Percentiles rank a stretch among this genome's conserved stretches.
Evolutionary conservation across 2,888 invertebrate genomes (phyloP).

Genomic region (Sclerodermus sp.): DNA sequence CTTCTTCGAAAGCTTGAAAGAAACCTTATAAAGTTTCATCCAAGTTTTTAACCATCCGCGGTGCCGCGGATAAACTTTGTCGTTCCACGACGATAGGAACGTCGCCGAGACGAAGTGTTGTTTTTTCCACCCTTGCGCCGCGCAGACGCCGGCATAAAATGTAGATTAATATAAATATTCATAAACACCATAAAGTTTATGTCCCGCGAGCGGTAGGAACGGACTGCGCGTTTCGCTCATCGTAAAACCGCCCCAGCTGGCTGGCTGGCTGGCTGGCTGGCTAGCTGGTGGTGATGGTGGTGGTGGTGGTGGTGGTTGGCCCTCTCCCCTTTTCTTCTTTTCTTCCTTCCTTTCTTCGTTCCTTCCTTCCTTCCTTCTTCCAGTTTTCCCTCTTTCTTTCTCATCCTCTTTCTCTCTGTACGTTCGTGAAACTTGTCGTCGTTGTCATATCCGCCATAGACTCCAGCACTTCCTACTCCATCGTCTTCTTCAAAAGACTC

Average conservation of each 20-base stretch:
- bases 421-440: too few relatives aligned
- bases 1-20: constrained; percentile 12
- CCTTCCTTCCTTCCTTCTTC: background rate
- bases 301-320: too few relatives aligned
- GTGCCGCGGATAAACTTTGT: too few relatives aligned
- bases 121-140: constrained; percentile 9
- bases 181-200: constrained; percentile 57
- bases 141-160: constrained; percentile 49
- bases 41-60: constrained; percentile 38
- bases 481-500: too few relatives aligned
- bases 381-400: background rate
- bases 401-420: background rate
- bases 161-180: constrained; percentile 59
- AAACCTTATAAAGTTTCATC: constrained; percentile 46
- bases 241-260: constrained; percentile 45
- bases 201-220: constrained; percentile 39
- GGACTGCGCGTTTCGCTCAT: constrained; percentile 43
- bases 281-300: too few relatives aligned
- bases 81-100: too few relatives aligned
- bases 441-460: too few relatives aligned
- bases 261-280: too few relatives aligned
- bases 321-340: constrained; percentile 3
- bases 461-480: too few relatives aligned
- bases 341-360: background rate
- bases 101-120: too few relatives aligned